Evolutionary conservation across 2,888 invertebrate genomes (phyloP), one percentile per base, ranked within the genome.

Genomic region (Chrysodeixis includens): DNA sequence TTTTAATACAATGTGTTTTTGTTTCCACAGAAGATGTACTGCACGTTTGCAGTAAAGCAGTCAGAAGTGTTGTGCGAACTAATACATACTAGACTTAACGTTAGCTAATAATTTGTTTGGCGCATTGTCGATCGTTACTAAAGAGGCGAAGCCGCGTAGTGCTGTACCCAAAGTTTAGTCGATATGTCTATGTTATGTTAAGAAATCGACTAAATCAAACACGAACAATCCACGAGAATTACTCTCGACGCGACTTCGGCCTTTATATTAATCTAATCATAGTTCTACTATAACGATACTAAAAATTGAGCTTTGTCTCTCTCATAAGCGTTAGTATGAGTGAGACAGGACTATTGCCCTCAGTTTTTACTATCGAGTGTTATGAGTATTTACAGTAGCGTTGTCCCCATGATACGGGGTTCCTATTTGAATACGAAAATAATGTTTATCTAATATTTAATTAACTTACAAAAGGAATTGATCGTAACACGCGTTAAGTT

Each of bases 41-140:
- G 89, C 90, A 76, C 49, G 76, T 65, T 81, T 82, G 90, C 91
- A 88, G 91, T 79, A 71, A 76, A 79, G 78, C 78, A 73, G 83
- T 80, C 81, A 80, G 83, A 83, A 83, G 89, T 89, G 90, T 90
- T 89, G 90, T 91, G 90, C 83, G 85, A 88, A 86, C 78, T 83
- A 79, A 81, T 80, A 81, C 74, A 77, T 88, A 90, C 80, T 83
- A 81, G 80, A 67, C 58, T 69, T 88, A 84, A 83, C 44, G 56
- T 69, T 89, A 88, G 86, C 63, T 90, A 85, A 79, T 81, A 78
- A 51, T 74, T 64, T 67, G 80, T 86, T 88, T 91, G 92, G 92
- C 91, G 93, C 91, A 88, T 90, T 92, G 93, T 92, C 93, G 87
- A 91, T 71, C 52, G 44, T 74, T 74, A 76, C 65, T 68, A 62